phyloP scores from a whole-genome alignment of 2,888 invertebrate genomes.

The Cantharis nigra region DNA sequence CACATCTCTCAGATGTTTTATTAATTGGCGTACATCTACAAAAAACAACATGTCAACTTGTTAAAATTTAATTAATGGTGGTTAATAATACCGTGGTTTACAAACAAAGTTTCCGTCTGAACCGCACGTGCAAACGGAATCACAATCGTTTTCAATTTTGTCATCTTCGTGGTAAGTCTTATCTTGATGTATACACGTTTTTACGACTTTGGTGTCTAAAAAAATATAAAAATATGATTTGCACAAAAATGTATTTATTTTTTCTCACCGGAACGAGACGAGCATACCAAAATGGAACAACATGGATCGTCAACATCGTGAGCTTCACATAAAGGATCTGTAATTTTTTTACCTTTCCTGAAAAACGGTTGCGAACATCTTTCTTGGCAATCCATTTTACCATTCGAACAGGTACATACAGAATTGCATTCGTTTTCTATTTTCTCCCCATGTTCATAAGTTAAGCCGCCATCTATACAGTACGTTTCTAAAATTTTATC shows the following conservation, averaged over 20 bases:
- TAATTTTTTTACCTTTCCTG: slow-evolving; percentile 67
- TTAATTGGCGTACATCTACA: slow-evolving; percentile 65
- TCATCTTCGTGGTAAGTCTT: slow-evolving; percentile 73
- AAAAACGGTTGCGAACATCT: slow-evolving; percentile 73
- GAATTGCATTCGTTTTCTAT: slow-evolving; percentile 78
- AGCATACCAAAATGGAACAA: slow-evolving; percentile 72
- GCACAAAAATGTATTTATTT: background rate
- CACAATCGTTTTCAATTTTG: slow-evolving; percentile 79
- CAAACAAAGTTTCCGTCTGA: slow-evolving; percentile 64
- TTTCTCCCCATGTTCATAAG: slow-evolving; percentile 68
- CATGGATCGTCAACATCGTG: slow-evolving; percentile 71
- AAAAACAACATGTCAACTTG: background rate
- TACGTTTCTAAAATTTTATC: slow-evolving; percentile 12
- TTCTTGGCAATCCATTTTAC: slow-evolving; percentile 71
- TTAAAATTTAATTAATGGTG: background rate
- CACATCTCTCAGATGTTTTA: slow-evolving; percentile 72
- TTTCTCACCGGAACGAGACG: slow-evolving; percentile 61
- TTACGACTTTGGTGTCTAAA: slow-evolving; percentile 52
- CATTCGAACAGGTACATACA: slow-evolving; percentile 73
- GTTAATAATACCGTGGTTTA: slow-evolving; percentile 48
- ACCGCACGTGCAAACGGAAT: slow-evolving; percentile 77
- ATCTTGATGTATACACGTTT: slow-evolving; percentile 70
- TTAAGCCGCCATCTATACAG: slow-evolving; percentile 55
- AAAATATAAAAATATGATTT: background rate
- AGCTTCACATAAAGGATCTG: slow-evolving; percentile 75